phyloP scores from a whole-genome alignment of 2,113 vertebrate species.

The Probosciger aterrimus region DNA sequence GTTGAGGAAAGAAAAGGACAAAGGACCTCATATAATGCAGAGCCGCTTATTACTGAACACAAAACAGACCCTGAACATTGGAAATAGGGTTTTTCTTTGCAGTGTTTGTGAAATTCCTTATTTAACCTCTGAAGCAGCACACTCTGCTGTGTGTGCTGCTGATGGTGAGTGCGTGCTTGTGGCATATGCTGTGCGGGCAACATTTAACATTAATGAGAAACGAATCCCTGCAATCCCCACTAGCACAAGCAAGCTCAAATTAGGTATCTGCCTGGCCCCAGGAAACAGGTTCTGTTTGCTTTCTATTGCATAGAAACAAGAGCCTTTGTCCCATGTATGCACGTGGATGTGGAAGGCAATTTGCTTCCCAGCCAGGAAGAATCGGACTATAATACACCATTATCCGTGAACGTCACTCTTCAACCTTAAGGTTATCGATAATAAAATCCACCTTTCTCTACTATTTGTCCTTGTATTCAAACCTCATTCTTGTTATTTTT shows the following conservation, averaged over 20 bases:
- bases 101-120: not conserved
- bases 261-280: not conserved
- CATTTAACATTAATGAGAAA: not conserved
- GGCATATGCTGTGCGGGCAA: not conserved
- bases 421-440: not conserved
- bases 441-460: not conserved
- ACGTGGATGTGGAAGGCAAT: not conserved
- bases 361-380: not conserved
- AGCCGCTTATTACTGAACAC: not conserved
- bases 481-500: not conserved
- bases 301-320: not conserved
- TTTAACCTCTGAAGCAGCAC: not conserved
- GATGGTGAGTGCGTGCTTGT: not conserved
- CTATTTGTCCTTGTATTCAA: not conserved
- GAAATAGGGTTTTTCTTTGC: not conserved
- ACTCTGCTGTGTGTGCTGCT: not conserved
- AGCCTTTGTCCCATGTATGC: not conserved
- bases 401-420: not conserved
- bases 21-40: not conserved
- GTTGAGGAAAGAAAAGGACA: not conserved
- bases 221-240: not conserved
- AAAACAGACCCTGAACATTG: not conserved
- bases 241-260: not conserved
- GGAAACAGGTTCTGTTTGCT: not conserved
- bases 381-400: not conserved